These are phyloP conservation scores for Pipistrellus kuhlii DNA, from an alignment of 2,797 vertebrate genomes.

Conservation along the genomic window DNA sequence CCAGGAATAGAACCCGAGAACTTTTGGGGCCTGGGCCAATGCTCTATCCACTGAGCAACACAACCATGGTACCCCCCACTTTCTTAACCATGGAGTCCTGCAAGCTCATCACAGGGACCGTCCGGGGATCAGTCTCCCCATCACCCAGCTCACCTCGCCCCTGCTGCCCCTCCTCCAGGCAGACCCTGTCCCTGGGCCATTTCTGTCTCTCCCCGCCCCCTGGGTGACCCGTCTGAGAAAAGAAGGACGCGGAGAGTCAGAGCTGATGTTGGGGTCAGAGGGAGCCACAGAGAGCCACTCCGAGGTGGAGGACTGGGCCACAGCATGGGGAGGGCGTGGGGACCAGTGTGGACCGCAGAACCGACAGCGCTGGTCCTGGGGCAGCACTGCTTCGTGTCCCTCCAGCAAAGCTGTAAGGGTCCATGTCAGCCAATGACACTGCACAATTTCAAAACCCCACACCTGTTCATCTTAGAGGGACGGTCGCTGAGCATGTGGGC, in stretches of 20 bases:
- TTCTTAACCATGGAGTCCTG: neutral
- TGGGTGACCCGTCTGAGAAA: neutral
- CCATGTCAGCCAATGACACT: conserved; percentile 73
- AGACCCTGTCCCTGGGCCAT: too few species aligned
- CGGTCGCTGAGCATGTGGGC: neutral
- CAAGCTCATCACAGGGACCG: neutral
- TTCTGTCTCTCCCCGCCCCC: neutral
- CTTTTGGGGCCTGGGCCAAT: too few species aligned
- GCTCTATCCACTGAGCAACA: too few species aligned
- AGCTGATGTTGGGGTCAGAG: too few species aligned
- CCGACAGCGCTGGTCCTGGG: neutral
- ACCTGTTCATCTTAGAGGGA: conserved; percentile 12
- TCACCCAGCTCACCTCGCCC: neutral
- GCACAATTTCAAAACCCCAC: conserved; percentile 72
- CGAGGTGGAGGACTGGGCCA: too few species aligned
- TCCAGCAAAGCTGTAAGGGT: conserved; percentile 62
- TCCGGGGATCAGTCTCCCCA: neutral
- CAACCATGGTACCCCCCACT: too few species aligned
- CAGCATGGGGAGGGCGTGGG: neutral
- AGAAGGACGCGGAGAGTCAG: neutral
- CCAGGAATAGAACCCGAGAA: too few species aligned
- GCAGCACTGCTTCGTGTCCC: conserved; percentile 72
- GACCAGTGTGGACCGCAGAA: neutral
- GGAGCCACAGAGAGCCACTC: neutral
- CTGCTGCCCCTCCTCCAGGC: too few species aligned